Conservation (phyloP, 2,888 invertebrate species). For the Apamea anceps region DNA sequence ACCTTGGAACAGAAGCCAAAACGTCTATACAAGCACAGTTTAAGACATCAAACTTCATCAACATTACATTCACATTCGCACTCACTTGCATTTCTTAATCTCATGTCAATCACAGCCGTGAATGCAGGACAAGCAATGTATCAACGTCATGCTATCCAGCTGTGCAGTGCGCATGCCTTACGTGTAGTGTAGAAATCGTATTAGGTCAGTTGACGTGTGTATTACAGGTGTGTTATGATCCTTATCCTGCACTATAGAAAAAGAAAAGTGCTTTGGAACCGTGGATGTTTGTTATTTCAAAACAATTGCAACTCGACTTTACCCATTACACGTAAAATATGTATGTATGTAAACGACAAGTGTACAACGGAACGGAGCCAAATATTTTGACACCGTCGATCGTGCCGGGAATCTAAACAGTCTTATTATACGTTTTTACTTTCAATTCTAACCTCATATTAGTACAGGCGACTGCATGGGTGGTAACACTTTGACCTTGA, state of each 20-base stretch:
- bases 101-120: slow-evolving; percentile 38
- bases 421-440: slow-evolving; percentile 64
- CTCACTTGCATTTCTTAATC: slow-evolving; percentile 28
- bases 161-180: slow-evolving; percentile 16
- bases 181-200: slow-evolving; percentile 27
- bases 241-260: background rate
- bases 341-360: slow-evolving; percentile 35
- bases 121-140: slow-evolving; percentile 47
- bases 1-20: too few relatives aligned
- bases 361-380: slow-evolving; percentile 65
- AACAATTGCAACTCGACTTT: slow-evolving; percentile 13
- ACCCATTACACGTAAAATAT: slow-evolving; percentile 23
- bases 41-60: background rate
- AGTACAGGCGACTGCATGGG: slow-evolving; percentile 3
- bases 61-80: slow-evolving; percentile 10
- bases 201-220: slow-evolving; percentile 6
- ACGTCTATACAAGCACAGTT: background rate
- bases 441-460: slow-evolving; percentile 64
- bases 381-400: slow-evolving; percentile 67
- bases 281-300: slow-evolving; percentile 11
- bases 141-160: slow-evolving; percentile 48
- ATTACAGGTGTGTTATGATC: slow-evolving; percentile 33
- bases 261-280: background rate
- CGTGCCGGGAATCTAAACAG: slow-evolving; percentile 70
- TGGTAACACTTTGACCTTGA: background rate